Evolutionary conservation across 2,888 invertebrate species (phyloP).

Genomic region (Polydesmus complanatus): DNA sequence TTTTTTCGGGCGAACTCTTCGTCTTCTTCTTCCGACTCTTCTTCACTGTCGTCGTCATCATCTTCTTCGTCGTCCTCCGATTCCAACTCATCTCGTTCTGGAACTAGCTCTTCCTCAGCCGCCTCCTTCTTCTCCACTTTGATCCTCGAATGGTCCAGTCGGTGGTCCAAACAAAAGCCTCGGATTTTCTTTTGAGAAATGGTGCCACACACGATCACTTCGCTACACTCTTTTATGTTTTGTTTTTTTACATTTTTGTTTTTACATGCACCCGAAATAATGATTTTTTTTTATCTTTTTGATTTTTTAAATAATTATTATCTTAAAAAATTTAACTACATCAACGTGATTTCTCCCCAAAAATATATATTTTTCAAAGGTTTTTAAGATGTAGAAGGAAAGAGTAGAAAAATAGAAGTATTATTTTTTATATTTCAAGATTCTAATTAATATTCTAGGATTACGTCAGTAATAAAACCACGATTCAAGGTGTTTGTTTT

Average conservation of each 20-base stretch:
- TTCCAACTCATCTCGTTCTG: not conserved
- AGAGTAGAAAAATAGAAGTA: no score
- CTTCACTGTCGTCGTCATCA: conserved; percentile 9
- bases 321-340: no score
- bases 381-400: no score
- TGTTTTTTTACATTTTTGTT: conserved; percentile 1
- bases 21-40: conserved; percentile 9
- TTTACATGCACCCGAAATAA: not conserved
- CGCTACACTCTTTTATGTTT: no score
- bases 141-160: no score
- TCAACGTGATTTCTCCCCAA: not conserved
- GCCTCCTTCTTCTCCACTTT: not conserved
- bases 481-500: no score
- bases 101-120: not conserved
- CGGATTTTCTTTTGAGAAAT: conserved; percentile 12
- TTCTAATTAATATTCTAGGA: no score
- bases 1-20: not conserved
- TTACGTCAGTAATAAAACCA: no score
- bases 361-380: not conserved
- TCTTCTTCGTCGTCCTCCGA: conserved; percentile 7
- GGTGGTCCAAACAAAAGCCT: no score
- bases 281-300: conserved; percentile 3
- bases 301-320: no score
- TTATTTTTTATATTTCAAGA: no score
- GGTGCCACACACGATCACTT: conserved; percentile 17